Evolutionary conservation across 2,113 vertebrate genomes (phyloP).

Genomic region (Danionella cerebrum): DNA sequence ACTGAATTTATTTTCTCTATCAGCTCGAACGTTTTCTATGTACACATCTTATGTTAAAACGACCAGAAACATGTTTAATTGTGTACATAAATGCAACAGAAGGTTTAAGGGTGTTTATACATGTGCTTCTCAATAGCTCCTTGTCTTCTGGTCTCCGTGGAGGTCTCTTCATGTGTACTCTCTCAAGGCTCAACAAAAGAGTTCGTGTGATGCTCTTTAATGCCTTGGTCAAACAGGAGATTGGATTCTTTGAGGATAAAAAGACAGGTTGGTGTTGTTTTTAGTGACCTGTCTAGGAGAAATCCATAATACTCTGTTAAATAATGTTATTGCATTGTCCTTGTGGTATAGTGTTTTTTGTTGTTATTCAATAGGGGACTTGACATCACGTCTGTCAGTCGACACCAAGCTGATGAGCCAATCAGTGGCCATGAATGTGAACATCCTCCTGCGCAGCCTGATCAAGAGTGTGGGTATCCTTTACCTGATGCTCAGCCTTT

Average conservation of each 20-base stretch:
- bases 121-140: conserved; percentile 40
- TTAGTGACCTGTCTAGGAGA: too few relatives aligned
- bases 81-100: too few relatives aligned
- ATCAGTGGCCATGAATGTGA: conserved; percentile 68
- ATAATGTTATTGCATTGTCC: too few relatives aligned
- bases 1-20: too few relatives aligned
- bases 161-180: conserved; percentile 49
- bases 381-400: conserved; percentile 65
- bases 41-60: too few relatives aligned
- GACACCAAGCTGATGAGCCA: conserved; percentile 67
- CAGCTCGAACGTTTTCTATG: too few relatives aligned
- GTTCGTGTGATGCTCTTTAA: conserved; percentile 52
- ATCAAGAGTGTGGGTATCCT: conserved; percentile 67
- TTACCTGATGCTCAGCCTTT: conserved; percentile 69
- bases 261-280: conserved; percentile 51
- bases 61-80: too few relatives aligned
- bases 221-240: conserved; percentile 56
- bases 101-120: neutral
- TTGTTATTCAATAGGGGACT: conserved; percentile 62
- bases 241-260: conserved; percentile 58
- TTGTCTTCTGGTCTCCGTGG: conserved; percentile 58
- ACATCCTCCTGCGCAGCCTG: conserved; percentile 70
- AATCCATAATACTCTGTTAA: too few relatives aligned
- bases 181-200: conserved; percentile 46
- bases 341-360: too few relatives aligned